phyloP scores from a whole-genome alignment of 2,113 vertebrate genomes.

The Cricetomys ansorgei region DNA sequence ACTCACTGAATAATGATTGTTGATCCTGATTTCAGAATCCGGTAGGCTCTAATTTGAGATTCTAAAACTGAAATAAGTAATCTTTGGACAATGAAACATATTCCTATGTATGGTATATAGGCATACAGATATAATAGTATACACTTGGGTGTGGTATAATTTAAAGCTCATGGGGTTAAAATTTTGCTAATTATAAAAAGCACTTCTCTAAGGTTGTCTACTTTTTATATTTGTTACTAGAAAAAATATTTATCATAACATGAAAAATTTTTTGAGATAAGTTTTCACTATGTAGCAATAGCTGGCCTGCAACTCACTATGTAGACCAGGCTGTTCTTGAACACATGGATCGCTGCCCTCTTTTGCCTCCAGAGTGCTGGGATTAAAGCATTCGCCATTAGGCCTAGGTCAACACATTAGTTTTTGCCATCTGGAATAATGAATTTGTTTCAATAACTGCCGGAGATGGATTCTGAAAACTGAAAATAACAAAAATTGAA shows the following conservation, averaged over 20 bases:
- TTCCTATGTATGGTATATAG: not conserved
- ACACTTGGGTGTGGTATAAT: no score
- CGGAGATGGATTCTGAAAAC: not conserved
- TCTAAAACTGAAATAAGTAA: not conserved
- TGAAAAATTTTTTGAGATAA: not conserved
- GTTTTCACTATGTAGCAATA: not conserved
- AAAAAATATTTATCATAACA: not conserved
- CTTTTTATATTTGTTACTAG: not conserved
- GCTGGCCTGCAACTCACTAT: not conserved
- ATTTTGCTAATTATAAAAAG: not conserved
- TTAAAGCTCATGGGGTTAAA: not conserved
- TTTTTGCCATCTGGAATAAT: not conserved
- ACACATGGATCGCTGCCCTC: no score
- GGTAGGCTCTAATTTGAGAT: not conserved
- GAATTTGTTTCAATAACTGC: not conserved
- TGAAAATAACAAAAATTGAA: not conserved
- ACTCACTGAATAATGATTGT: not conserved
- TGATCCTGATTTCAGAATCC: not conserved
- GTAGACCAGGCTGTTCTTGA: not conserved
- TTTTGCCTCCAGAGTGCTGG: not conserved
- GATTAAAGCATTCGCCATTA: not conserved
- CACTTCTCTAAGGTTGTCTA: not conserved
- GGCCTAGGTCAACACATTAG: not conserved
- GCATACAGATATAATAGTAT: accelerated
- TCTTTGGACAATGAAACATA: not conserved